phyloP scores from a whole-genome alignment of 2,797 vertebrate species.

The Tapera naevia region DNA sequence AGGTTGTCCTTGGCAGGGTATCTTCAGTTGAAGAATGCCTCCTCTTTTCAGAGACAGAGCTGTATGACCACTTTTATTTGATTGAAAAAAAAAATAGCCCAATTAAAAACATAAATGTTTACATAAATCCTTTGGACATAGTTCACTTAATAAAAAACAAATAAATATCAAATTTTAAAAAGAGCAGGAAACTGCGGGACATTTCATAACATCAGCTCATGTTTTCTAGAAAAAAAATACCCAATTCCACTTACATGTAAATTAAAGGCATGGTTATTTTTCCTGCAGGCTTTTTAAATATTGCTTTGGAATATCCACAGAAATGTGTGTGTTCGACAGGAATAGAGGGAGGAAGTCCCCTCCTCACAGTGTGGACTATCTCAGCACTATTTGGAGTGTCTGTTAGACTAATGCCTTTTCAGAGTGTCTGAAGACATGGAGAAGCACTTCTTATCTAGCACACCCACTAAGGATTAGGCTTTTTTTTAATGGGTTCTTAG shows the following conservation, averaged over 20 bases:
- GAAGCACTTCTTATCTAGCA: slow-evolving; percentile 13
- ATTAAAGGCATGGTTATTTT: slow-evolving; percentile 1
- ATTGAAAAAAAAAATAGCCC: neutral
- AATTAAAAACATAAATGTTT: slow-evolving; percentile 1
- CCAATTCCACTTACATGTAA: neutral
- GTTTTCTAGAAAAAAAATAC: slow-evolving; percentile 9
- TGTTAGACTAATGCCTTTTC: slow-evolving; percentile 15
- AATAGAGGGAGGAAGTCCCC: neutral
- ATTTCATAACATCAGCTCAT: neutral
- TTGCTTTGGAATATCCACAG: neutral
- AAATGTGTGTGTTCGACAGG: neutral
- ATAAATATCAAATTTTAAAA: slow-evolving; percentile 12
- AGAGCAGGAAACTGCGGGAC: neutral
- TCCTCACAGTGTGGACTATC: neutral
- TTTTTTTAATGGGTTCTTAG: neutral
- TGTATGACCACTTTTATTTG: neutral
- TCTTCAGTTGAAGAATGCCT: slow-evolving; percentile 4
- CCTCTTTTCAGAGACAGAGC: neutral
- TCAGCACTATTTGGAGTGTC: neutral
- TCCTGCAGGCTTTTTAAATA: neutral
- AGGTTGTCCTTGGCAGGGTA: neutral
- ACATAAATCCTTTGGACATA: neutral
- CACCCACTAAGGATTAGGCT: neutral
- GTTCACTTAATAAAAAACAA: neutral
- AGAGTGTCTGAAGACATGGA: neutral